These are phyloP conservation scores for Acridotheres tristis DNA, from an alignment of 2,797 vertebrate species.

Conservation along the genomic window DNA sequence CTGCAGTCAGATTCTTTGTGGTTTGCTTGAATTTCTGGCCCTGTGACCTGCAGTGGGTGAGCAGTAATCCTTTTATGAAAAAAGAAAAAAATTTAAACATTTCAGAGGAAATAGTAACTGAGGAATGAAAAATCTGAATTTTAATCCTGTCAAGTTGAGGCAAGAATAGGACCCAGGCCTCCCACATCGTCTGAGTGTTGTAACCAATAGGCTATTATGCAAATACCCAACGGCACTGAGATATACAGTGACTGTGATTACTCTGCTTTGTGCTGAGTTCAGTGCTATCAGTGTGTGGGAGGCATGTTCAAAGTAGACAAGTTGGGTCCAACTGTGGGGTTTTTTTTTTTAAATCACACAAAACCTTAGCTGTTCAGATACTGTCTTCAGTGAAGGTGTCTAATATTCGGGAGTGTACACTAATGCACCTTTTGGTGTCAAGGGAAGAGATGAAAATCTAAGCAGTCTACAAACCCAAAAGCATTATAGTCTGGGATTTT, in stretches of 20 bases:
- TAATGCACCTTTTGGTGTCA: background rate
- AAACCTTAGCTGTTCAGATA: background rate
- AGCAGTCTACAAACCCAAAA: background rate
- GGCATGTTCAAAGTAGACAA: background rate
- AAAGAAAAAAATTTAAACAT: no score
- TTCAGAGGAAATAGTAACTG: background rate
- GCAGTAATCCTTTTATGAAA: background rate
- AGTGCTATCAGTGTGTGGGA: background rate
- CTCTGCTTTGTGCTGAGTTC: background rate
- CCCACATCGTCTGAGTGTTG: background rate
- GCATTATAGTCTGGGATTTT: background rate
- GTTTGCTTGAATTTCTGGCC: background rate
- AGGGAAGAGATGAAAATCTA: background rate
- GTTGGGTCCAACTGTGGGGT: background rate
- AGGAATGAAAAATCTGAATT: background rate
- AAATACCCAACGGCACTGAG: background rate
- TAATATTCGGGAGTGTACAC: background rate
- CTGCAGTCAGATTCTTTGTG: background rate
- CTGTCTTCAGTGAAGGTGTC: background rate
- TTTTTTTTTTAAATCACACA: background rate
- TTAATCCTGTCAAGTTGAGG: background rate
- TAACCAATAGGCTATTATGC: background rate
- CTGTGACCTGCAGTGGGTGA: background rate
- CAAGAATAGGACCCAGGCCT: background rate
- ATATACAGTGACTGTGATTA: background rate